Evolutionary conservation across 2,888 invertebrate species (phyloP), one percentile per base, ranked within the genome.

Genomic region (Tipula confusa): DNA sequence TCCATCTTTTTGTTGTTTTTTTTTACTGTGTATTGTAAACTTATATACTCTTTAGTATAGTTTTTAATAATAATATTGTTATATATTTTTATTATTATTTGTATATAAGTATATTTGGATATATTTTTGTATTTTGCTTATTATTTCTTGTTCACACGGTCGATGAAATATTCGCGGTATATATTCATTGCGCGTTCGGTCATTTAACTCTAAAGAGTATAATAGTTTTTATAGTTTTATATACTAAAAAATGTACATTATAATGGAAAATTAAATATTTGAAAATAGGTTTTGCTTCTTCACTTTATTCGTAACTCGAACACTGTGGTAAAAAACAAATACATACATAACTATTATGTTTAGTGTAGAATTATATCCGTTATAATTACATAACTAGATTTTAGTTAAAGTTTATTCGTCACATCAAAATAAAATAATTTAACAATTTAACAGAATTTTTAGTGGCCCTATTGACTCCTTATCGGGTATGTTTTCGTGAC

Each of bases 141-240:
- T 43, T 43, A 43, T 64, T 64, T 24, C 64, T 64, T 64, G 64
- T 64, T 64, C 64, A 64, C 64, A 64, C 64, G 64, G 64, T 64
- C 64, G 64, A 64, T 64, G 64, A 64, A 64, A 64, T 64, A 64
- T 24, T 64, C 64, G 64, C 64, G 24, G 64, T 24, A 24, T 64
- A 64, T 64, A 24, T 64, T 24, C 64, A 64, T 64, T 64, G 64
- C 64, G 64, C 64, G 64, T 13, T 64, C 64, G 64, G 64, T 64
- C 64, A 64, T 24, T 64, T 64, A 64, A 64, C 64, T 64, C 64
- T 64, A 24, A 1, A 24, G 43, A 3, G 43, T 43, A 43, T 31
- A n/a, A 31, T 43, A 64, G 24, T 64, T 64, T 64, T 24, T 9
- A 64, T 9, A 24, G 11, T 24, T 64, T 64, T 7, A 18, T 64